A percentile compares a stretch with the other conserved stretches of the same genome.
These are phyloP conservation scores for Cinclus cinclus DNA, from an alignment of 2,113 vertebrate genomes.

Conservation along the genomic window DNA sequence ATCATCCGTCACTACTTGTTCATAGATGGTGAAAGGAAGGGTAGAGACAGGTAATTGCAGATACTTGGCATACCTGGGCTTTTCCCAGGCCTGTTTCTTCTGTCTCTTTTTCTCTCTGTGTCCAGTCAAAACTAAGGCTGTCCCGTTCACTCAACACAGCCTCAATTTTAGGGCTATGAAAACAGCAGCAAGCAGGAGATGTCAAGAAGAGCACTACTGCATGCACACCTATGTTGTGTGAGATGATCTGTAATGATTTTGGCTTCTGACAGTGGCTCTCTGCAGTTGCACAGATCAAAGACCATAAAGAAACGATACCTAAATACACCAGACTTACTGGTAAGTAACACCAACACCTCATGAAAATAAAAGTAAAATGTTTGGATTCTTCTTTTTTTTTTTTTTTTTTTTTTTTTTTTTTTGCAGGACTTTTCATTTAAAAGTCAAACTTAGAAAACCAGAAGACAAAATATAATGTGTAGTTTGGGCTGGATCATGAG, in stretches of 20 bases:
- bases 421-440: background rate
- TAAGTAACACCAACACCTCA: constrained; percentile 47
- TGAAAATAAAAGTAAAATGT: constrained; percentile 27
- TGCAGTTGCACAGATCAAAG: constrained; percentile 47
- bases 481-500: background rate
- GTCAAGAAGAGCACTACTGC: background rate
- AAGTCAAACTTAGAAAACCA: background rate
- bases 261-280: constrained; percentile 29
- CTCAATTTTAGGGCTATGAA: background rate
- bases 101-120: background rate
- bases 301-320: background rate
- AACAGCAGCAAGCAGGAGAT: constrained; percentile 2
- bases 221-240: background rate
- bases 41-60: constrained; percentile 25
- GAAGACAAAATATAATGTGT: background rate
- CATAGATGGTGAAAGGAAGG: constrained; percentile 5
- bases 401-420: background rate
- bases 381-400: background rate
- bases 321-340: constrained; percentile 2
- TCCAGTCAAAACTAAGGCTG: background rate
- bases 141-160: background rate
- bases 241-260: constrained; percentile 25
- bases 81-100: constrained; percentile 31
- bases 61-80: background rate
- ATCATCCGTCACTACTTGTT: constrained; percentile 26